Base-by-base conservation (phyloP, 2,113 vertebrate species). In the Onychostruthus taczanowskii region DNA sequence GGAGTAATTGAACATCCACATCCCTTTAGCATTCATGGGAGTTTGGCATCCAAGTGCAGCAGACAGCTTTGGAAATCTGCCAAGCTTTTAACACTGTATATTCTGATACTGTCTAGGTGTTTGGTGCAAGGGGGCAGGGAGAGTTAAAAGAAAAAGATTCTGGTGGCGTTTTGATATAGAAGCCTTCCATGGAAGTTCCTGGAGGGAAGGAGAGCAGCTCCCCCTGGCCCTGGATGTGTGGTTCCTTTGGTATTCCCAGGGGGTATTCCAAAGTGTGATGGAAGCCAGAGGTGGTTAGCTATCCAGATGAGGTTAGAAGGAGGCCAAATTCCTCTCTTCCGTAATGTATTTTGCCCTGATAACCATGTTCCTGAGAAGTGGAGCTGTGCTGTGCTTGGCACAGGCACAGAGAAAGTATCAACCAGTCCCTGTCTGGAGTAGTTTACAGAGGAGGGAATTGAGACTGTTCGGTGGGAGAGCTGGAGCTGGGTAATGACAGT, bases 61-160 rank as follows among this genome's bases (percentile, higher is more conserved):
- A 93, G 81, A 31, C 70, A 87, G 67, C 70, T 95, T 59, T 93
- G 93, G 92, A 93, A 96, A 62, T 39, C 27, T 85, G 91, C 82
- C 89, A 93, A 21, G 82, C n/a, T 43, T 91, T 94, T 91, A 91
- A 87, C 75, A 16, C 63, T 91, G 1, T 52, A 7, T 0, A 0
- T 79, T 64, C 67, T 69, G 75, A 5, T 87, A 24, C 56, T 76
- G 56, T 82, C 31, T 83, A 35, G 66, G 55, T 72, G 52, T 90
- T 94, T 73, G 35, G 39, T 44, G 28, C 49, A 35, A 87, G 53
- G 46, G 46, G 44, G 26, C 43, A 93, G 56, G 35, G 52, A 70
- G 37, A 82, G 64, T 27, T 56, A 20, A 52, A 86, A 64, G 31
- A 8, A 35, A 33, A 75, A 39, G 24, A 74, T 62, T 47, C 14